Conservation (phyloP, 2,888 invertebrate genomes). For the Sphinx pinastri region DNA sequence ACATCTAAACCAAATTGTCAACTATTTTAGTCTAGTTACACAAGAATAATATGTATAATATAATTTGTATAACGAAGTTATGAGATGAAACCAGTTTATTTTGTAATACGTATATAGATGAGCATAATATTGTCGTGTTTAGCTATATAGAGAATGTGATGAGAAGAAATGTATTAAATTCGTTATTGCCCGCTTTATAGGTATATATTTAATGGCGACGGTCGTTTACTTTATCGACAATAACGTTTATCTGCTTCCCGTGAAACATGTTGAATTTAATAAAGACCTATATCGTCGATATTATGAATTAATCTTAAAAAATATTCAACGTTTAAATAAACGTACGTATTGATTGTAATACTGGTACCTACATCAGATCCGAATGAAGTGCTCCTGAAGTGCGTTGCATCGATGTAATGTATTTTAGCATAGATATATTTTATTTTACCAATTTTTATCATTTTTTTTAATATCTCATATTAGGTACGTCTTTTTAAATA, state of each 20-base stretch:
- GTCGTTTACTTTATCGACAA: slow-evolving; percentile 21
- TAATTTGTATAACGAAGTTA: slow-evolving; percentile 7
- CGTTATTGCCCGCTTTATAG: slow-evolving; percentile 18
- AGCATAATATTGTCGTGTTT: slow-evolving; percentile 4
- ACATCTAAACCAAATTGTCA: neutral
- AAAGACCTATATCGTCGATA: slow-evolving; percentile 2
- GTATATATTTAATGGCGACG: slow-evolving; percentile 3
- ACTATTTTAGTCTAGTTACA: neutral
- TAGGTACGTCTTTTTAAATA: slow-evolving; percentile 12
- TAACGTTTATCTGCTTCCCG: slow-evolving; percentile 13
- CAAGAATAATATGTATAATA: neutral
- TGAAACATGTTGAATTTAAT: slow-evolving; percentile 21
- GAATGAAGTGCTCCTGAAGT: slow-evolving; percentile 5
- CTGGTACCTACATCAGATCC: neutral
- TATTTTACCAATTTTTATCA: slow-evolving; percentile 6
- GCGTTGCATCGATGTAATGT: neutral
- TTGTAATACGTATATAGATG: slow-evolving; percentile 12
- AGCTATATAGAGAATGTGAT: slow-evolving; percentile 15
- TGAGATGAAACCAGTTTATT: neutral
- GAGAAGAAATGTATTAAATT: slow-evolving; percentile 8
- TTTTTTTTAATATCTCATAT: slow-evolving; percentile 1
- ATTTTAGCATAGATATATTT: slow-evolving; percentile 6
- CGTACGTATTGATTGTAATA: neutral
- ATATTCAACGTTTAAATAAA: neutral
- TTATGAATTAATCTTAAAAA: slow-evolving; percentile 9